Base-by-base conservation (phyloP, 2,113 vertebrate species). In the Myrmecophaga tridactyla region DNA sequence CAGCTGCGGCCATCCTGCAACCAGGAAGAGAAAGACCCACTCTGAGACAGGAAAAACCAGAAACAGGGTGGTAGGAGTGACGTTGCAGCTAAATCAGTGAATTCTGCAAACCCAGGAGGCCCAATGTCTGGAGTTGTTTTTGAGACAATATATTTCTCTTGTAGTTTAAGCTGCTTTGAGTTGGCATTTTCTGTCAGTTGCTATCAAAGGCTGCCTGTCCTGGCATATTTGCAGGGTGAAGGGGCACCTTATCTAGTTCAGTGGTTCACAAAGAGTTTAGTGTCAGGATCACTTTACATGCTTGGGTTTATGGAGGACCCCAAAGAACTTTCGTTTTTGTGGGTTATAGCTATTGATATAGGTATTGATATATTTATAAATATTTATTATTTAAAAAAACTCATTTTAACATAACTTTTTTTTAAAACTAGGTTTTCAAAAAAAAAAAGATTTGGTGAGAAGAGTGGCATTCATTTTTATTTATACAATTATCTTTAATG, bases 401-500 rank as follows among this genome's bases (percentile, higher is more conserved):
- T 65, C 69, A 63, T 7, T 14, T 51, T 86, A 76, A 36, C 41
- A 46, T 80, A 92, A 67, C 48, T 80, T 92, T 90, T 83, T 69
- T 58, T 88, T 53, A 73, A 73, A 93, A 34, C 80, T 56, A 70
- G 69, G 65, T 72, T 83, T 95, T 84, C 72, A 48, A 78, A 77
- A 69, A 80, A 17, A 70, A 60, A 76, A 43, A 25, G 72, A 48
- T 85, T 48, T 77, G n/a, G 53, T 82, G 75, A 34, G 62, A 88
- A 94, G 88, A 86, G 36, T 34, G 41, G 11, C 92, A 29, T 51
- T 78, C 56, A 75, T 88, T 88, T 58, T 67, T 56, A 58, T 65
- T 77, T 88, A 43, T 75, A 29, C 12, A 25, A 67, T 21, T 73
- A 56, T 58, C 36, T 46, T 46, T 65, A 48, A 70, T 69, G 36